These are phyloP conservation scores for Bathynomus jamesi DNA, from an alignment of 1,140 invertebrate genomes.

Conservation along the genomic window DNA sequence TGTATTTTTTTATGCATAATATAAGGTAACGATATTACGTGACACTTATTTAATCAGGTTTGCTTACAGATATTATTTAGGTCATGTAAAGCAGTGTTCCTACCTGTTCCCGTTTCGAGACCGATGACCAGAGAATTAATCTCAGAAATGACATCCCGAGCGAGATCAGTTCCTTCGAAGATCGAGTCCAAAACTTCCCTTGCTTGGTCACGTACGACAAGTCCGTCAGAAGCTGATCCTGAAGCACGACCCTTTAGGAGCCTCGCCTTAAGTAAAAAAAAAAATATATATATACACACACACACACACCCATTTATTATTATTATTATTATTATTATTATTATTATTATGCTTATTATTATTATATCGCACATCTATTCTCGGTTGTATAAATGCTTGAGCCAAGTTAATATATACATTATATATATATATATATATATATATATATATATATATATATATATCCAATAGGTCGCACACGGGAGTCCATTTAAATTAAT, in stretches of 20 bases:
- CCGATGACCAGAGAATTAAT: slow-evolving; percentile 58
- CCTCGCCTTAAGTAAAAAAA: slow-evolving; percentile 40
- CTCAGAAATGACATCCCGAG: slow-evolving; percentile 52
- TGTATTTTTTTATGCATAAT: too few relatives aligned
- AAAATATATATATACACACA: background rate
- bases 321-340: too few relatives aligned
- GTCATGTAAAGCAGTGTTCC: slow-evolving; percentile 6
- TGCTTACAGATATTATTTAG: background rate
- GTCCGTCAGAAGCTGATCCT: slow-evolving; percentile 37
- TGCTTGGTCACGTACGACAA: slow-evolving; percentile 39
- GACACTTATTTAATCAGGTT: too few relatives aligned
- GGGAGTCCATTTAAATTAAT: too few relatives aligned
- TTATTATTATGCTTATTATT: too few relatives aligned
- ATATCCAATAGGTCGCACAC: too few relatives aligned
- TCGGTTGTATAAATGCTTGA: too few relatives aligned
- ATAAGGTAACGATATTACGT: too few relatives aligned
- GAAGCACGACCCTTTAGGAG: slow-evolving; percentile 40
- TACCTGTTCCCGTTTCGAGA: slow-evolving; percentile 55
- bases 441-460: background rate
- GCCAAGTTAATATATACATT: too few relatives aligned
- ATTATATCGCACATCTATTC: too few relatives aligned
- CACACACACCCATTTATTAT: too few relatives aligned
- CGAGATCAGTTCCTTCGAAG: slow-evolving; percentile 39
- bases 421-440: background rate
- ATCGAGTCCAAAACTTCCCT: slow-evolving; percentile 43